Base-by-base conservation (phyloP, 2,113 vertebrate genomes). In the Apteryx mantelli region DNA sequence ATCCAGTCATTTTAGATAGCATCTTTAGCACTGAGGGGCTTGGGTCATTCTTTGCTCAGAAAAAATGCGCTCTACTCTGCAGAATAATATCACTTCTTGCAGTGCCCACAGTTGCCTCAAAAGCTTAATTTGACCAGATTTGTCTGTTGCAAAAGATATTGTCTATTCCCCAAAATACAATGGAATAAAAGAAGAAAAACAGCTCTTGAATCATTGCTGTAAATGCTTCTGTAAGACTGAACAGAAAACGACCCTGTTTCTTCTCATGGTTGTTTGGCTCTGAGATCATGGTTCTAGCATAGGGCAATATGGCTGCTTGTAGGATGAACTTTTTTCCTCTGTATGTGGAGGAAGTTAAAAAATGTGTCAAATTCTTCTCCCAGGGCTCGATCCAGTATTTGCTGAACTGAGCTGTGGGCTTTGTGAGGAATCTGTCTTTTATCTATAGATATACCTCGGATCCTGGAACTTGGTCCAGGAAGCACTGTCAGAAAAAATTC, bases 151-250 rank as follows among this genome's bases (percentile, higher is more conserved):
- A 75, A 56, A 56, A 56, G 55, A 56, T 30, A 28, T 28, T 56
- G 34, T 32, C 28, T 68, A 38, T 16, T 93, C n/a, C 48, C 65
- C 60, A 75, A 80, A 85, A 50, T 65, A 74, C 28, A 65, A 11
- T 70, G 82, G 64, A 91, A 70, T 80, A 89, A 88, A 68, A 83
- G 87, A 82, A 86, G 66, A 44, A 93, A 95, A 93, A 86, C 82
- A 53, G 20, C 58, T 69, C 56, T 82, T 81, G 56, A 85, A 75
- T 88, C 85, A 87, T 69, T 6, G 1, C 36, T 55, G 61, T 87
- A 71, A 91, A 71, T 55, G 30, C 26, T 36, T 93, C 20, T 82
- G 56, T 86, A 60, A 69, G 82, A 75, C 63, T 42, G 58, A 80
- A 68, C 28, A 66, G 93, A 52, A 89, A 74, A 89, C 2, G 20